Evolutionary conservation across 1,140 invertebrate species (phyloP), one percentile per base, ranked within the genome.

Genomic region (Anoplolepis gracilipes): DNA sequence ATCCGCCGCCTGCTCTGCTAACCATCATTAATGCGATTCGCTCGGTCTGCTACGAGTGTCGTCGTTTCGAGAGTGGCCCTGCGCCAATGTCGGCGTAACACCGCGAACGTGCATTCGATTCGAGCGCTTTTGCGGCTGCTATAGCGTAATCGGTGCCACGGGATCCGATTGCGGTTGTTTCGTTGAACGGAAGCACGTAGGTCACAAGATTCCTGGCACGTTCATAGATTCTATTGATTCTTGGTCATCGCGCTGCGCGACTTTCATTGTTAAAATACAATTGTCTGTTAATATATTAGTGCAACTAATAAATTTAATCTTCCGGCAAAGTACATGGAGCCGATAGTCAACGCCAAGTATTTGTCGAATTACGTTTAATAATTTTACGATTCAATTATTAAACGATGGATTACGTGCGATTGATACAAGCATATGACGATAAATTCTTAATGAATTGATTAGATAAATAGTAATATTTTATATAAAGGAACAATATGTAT

Each of bases 161-260:
- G 70, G 84, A 89, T 89, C 88, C 87, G 88, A 89, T 89, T 89
- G 88, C 78, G 88, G 88, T 88, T 78, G 78, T 84, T 84, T 67
- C 88, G 53, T 22, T 57, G 77, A 78, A 86, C 67, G 39, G 67
- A 59, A 39, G 78, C 53, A 82, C 53, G 78, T 82, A 73, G 78
- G 78, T 82, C 78, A 82, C 67, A 82, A 72, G 67, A 73, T 82
- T 59, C 53, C 36, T 28, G 67, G 78, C 78, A 82, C 67, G 67
- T 82, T 72, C 67, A 69, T 73, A 82, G 67, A 82, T 73, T 59
- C 53, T 59, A 82, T 82, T 59, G 78, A 82, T 59, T 59, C 67
- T 73, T 72, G 78, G 36, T 73, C 53, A 61, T 82, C 67, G 78
- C 67, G 78, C 55, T 33, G 67, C 55, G 67, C 55, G 67, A 82